phyloP scores from a whole-genome alignment of 2,888 invertebrate genomes.

The Leptopterna dolabrata region DNA sequence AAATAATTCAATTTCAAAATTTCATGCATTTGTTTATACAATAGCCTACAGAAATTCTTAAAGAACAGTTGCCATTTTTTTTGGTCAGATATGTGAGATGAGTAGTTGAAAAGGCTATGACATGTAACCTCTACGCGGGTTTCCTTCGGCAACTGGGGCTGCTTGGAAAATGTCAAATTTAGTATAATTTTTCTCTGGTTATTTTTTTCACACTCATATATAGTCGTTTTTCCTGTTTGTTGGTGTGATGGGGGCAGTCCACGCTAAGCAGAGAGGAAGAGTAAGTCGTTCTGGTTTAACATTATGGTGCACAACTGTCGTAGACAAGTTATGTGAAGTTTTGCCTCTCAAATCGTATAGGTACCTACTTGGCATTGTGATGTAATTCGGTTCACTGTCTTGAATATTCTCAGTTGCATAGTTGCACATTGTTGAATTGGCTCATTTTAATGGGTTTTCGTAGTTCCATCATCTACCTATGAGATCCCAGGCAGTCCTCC shows the following conservation, averaged over 20 bases:
- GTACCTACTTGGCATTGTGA: no score
- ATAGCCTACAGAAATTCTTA: neutral
- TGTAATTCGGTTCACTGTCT: no score
- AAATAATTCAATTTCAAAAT: neutral
- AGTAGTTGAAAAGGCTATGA: neutral
- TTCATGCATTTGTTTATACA: neutral
- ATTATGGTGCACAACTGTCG: neutral
- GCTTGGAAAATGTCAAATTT: conserved; percentile 39
- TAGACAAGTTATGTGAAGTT: no score
- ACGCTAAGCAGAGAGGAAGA: conserved; percentile 32
- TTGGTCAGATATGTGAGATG: neutral
- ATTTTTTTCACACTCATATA: neutral
- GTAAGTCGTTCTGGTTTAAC: neutral
- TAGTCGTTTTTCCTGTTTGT: neutral
- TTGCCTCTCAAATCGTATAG: no score
- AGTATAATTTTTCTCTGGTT: neutral
- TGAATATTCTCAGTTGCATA: no score
- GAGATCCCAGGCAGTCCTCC: no score
- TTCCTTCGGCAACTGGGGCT: neutral
- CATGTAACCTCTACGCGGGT: conserved; percentile 38
- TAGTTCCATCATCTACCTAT: no score
- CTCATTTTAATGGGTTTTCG: no score
- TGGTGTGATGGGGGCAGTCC: conserved; percentile 31
- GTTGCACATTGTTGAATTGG: no score
- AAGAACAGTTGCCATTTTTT: neutral